Evolutionary conservation across 2,797 vertebrate genomes (phyloP), one percentile per base, ranked within the genome.

Genomic region (Darevskia mixta): DNA sequence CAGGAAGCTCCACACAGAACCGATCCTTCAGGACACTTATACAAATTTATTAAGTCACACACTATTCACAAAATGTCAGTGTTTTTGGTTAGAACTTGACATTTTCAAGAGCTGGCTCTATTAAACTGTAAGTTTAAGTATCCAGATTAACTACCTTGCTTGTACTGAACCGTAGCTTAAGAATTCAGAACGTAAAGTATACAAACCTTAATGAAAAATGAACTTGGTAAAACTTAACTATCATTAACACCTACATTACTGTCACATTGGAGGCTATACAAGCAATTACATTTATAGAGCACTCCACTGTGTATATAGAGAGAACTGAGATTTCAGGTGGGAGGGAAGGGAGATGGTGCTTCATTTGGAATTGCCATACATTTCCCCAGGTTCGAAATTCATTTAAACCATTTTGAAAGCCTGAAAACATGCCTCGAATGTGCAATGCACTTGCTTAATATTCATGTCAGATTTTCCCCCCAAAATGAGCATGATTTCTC

Each of bases 41-140:
- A 81, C 87, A 87, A n/a, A 90, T 87, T 89, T 95, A 90, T 89
- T 87, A 90, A 90, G n/a, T 69, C 35, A 20, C 20, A 0, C 2
- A 82, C 32, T 32, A 86, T 84, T 92, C 90, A 88, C 15, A 90
- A 92, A 91, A 92, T 91, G 66, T 27, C 43, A 2, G 0, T 69
- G 88, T 92, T 88, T 87, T 78, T n/a, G 5, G 11, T 73, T n/a
- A 91, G 86, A 90, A 35, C 49, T 5, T 67, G 76, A 43, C 2
- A 9, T 92, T 92, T 92, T 88, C 45, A 69, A 83, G 75, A 92
- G 17, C 38, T 92, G 35, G 6, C 73, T 90, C 23, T 89, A 85
- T 91, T 88, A 91, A 90, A 86, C 49, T 43, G 5, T 84, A 81
- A 79, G 78, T 81, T 81, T 76, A 81, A 81, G 29, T 76, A 41